Evolutionary conservation across 2,113 vertebrate genomes (phyloP).

Genomic region (Zosterops pallidus): DNA sequence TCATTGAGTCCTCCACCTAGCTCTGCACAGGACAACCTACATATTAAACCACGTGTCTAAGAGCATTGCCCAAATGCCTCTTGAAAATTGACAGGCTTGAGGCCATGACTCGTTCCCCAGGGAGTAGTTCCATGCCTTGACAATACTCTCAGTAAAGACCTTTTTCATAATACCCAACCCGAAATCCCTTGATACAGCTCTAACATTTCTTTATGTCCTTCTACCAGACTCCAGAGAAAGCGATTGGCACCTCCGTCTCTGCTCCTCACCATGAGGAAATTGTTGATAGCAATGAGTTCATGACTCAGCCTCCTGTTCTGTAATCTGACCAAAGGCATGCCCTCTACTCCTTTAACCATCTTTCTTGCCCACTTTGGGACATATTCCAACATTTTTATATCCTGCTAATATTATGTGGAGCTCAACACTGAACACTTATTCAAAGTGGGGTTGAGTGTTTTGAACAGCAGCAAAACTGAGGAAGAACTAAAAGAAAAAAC

Average conservation of each 20-base stretch:
- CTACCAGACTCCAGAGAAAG: background rate
- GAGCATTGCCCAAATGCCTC: background rate
- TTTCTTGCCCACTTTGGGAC: background rate
- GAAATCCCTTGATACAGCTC: background rate
- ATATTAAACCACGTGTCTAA: background rate
- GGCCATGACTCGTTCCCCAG: background rate
- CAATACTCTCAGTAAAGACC: background rate
- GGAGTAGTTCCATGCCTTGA: background rate
- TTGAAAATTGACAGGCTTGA: background rate
- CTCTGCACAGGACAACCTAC: background rate
- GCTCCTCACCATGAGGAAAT: background rate
- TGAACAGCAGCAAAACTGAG: background rate
- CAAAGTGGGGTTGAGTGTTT: fast-evolving
- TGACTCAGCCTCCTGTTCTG: background rate
- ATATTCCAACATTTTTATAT: background rate
- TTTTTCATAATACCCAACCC: background rate
- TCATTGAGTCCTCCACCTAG: background rate
- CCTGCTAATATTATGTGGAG: background rate
- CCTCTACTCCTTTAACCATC: background rate
- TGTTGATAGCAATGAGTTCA: fast-evolving
- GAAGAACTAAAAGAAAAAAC: background rate
- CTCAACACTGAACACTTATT: background rate
- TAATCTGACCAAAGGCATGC: background rate
- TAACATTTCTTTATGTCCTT: background rate
- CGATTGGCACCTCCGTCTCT: background rate